Evolutionary conservation across 92 coral and sea anemone genomes (phyloP).

Genomic region (Metridium senile): DNA sequence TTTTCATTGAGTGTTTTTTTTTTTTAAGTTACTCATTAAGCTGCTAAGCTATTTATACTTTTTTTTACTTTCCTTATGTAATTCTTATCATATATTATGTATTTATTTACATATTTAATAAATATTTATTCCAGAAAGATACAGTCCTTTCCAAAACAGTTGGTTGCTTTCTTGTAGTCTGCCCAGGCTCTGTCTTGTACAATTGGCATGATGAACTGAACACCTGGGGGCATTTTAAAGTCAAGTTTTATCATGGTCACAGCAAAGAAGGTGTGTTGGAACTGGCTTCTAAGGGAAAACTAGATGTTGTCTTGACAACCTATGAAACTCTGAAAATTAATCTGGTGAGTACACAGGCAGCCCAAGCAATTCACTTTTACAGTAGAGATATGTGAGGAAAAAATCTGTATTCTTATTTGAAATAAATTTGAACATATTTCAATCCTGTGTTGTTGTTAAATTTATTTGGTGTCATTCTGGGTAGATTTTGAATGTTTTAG

Average conservation of each 20-base stretch:
- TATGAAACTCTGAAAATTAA: constrained; percentile 90
- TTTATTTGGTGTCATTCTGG: no score
- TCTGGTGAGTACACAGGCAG: constrained; percentile 46
- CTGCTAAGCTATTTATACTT: no score
- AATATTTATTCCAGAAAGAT: background rate
- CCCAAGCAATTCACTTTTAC: background rate
- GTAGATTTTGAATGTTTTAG: no score
- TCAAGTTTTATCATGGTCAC: constrained; percentile 79
- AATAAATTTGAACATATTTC: no score
- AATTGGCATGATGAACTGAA: constrained; percentile 95
- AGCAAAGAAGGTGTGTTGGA: constrained; percentile 75
- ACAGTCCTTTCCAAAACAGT: constrained; percentile 1
- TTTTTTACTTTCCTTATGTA: background rate
- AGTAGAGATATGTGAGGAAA: background rate
- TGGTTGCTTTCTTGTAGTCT: constrained; percentile 80
- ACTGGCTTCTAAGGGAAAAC: constrained; percentile 64
- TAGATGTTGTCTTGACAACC: constrained; percentile 91
- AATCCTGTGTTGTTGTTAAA: no score
- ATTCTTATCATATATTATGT: background rate
- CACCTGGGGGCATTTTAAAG: constrained; percentile 94
- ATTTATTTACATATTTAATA: background rate
- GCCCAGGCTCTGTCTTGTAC: constrained; percentile 88
- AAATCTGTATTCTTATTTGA: no score
- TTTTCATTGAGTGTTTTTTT: background rate
- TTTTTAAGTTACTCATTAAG: background rate